Evolutionary conservation across 2,797 vertebrate genomes (phyloP), one percentile per base, ranked within the genome.

Genomic region (Austrolebias charrua): DNA sequence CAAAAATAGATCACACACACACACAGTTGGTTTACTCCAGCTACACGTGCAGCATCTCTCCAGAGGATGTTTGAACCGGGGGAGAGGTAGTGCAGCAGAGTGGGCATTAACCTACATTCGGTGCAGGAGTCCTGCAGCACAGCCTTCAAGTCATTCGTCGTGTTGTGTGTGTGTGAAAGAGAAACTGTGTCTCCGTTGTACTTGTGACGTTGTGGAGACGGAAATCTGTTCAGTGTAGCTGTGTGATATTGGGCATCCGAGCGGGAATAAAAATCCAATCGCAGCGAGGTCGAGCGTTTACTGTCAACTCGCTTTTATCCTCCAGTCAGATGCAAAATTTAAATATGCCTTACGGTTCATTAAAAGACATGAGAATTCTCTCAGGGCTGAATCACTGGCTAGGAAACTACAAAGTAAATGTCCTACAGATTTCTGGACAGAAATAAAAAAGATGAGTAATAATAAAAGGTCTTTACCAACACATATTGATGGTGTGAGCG

Each of bases 61-160:
- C 70, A 60, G 63, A 71, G 55, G 33, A 20, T 16, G 71, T 24
- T 52, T 28, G 13, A 29, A 71, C 67, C 74, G 55, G 67, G 73
- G 76, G 66, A 80, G 62, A 72, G 73, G 70, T 74, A 69, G 82
- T 72, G 80, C 57, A 47, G 66, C 52, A 79, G 77, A 86, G 73
- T 83, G 82, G 75, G 84, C 80, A 87, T 88, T 91, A 90, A 89
- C 89, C 90, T 88, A 89, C 73, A 89, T 89, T 82, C 77, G 15
- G 43, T 2, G 40, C 50, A 59, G 62, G 56, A 65, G 66, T 80
- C 70, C 68, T 53, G 75, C 69, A 84, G 80, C 69, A 16, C 69
- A 57, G 78, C 75, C 73, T 66, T 63, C 47, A 80, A n/a, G 72
- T 77, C 59, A 48, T 44, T 55, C 18, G 29, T 8, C 33, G 38